These are phyloP conservation scores for Lycocerus yunnanus DNA, from an alignment of 2,888 invertebrate species.

Conservation along the genomic window DNA sequence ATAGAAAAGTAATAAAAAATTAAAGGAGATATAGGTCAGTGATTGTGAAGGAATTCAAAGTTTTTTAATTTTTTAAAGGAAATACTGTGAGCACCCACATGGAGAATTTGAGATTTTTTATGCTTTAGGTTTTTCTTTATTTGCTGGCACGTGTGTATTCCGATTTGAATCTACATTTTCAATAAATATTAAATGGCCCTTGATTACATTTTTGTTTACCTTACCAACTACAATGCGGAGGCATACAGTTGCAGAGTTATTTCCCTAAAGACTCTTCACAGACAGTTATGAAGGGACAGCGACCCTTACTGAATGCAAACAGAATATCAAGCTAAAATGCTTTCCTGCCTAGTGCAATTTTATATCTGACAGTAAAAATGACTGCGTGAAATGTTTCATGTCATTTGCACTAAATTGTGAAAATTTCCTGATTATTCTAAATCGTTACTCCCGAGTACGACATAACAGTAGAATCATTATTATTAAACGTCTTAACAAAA, in stretches of 20 bases:
- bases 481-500: background rate
- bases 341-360: slow-evolving; percentile 8
- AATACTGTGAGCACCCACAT: background rate
- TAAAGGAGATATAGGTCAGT: slow-evolving; percentile 28
- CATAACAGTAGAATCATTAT: background rate
- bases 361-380: background rate
- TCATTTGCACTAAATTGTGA: background rate
- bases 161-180: slow-evolving; percentile 16
- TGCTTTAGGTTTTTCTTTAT: background rate
- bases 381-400: background rate
- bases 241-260: slow-evolving; percentile 14
- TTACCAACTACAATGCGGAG: slow-evolving; percentile 31
- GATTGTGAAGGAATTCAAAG: slow-evolving; percentile 10
- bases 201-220: slow-evolving; percentile 36
- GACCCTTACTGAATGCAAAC: slow-evolving; percentile 24
- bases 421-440: background rate
- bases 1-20: slow-evolving; percentile 18
- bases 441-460: background rate
- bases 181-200: slow-evolving; percentile 36
- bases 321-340: slow-evolving; percentile 14
- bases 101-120: background rate
- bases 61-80: slow-evolving; percentile 11
- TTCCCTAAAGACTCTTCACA: slow-evolving; percentile 25
- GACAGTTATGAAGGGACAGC: slow-evolving; percentile 22
- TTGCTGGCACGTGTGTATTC: background rate